Base-by-base conservation (phyloP, 2,113 vertebrate genomes). In the Butorides virescens region DNA sequence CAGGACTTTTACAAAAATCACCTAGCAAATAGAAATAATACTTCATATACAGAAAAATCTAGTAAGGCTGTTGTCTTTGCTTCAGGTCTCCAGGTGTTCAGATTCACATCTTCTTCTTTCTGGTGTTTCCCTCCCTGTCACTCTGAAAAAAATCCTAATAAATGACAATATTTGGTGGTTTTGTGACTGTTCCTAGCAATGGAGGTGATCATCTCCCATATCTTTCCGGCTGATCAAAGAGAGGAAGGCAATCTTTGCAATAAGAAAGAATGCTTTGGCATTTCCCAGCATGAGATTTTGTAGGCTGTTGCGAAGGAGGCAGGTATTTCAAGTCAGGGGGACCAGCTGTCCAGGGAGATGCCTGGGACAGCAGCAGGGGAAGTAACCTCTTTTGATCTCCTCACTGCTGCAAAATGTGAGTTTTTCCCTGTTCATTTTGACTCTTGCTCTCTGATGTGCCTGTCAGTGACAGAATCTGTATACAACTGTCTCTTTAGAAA, bases 231-330 rank as follows among this genome's bases (percentile, higher is more conserved):
- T 91, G 94, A 95, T 95, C 91, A 95, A 97, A 97, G 89, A 87
- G n/a, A 52, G 30, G 47, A 71, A 71, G 65, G 86, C 93, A 95
- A 55, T 84, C 61, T 86, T 17, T 91, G 53, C 72, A 61, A 13
- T 92, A 71, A 86, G 86, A 73, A 88, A 17, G 47, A 80, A 63
- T 0, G 4, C 83, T 86, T 76, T 95, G 94, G 91, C 93, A 78
- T 93, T 95, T 96, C 94, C 76, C 94, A 96, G 93, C 83, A 37
- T 92, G 93, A 93, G 84, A 30, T 95, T 90, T 91, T 92, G 96
- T 97, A 95, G 89, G 91, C 93, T 91, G 91, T 81, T 95, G 91
- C 1, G 65, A 81, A 93, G 94, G 89, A 93, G 91, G 86, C 94
- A 97, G 93, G 90, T 95, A 93, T 95, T 95, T 96, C 96, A 96